Evolutionary conservation across 2,113 vertebrate genomes (phyloP).

Genomic region (Madoqua kirkii): DNA sequence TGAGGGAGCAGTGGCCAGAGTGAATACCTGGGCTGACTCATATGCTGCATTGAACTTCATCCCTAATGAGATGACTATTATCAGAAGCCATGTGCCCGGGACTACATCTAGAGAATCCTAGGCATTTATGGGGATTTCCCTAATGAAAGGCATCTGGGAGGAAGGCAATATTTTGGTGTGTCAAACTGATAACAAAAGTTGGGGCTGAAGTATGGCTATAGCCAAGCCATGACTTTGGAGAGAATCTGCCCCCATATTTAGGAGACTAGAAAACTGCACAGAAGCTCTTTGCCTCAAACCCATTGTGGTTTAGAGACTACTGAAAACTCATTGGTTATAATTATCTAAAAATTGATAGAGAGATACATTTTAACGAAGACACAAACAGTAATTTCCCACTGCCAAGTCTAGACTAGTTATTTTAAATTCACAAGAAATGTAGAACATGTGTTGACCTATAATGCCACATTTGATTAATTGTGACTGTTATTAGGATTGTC

Average conservation of each 20-base stretch:
- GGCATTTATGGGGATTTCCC: neutral
- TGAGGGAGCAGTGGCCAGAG: neutral
- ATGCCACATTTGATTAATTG: constrained; percentile 1
- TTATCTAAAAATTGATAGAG: neutral
- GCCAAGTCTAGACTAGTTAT: neutral
- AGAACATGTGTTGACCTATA: neutral
- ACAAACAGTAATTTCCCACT: neutral
- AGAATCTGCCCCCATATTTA: neutral
- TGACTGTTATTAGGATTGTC: neutral
- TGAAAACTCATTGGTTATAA: neutral
- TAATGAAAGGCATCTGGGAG: neutral
- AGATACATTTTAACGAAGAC: neutral
- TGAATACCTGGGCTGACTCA: neutral
- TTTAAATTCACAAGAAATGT: neutral
- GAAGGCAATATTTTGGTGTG: neutral
- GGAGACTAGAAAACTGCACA: neutral
- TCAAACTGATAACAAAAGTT: neutral
- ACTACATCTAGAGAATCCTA: neutral
- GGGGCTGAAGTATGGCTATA: neutral
- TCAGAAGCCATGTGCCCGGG: neutral
- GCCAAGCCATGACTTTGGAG: neutral
- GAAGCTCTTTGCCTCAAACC: neutral
- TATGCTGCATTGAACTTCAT: neutral
- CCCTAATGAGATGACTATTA: neutral
- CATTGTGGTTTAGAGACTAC: neutral